These are phyloP conservation scores for Uria lomvia DNA, from an alignment of 2,113 vertebrate species.

Conservation along the genomic window DNA sequence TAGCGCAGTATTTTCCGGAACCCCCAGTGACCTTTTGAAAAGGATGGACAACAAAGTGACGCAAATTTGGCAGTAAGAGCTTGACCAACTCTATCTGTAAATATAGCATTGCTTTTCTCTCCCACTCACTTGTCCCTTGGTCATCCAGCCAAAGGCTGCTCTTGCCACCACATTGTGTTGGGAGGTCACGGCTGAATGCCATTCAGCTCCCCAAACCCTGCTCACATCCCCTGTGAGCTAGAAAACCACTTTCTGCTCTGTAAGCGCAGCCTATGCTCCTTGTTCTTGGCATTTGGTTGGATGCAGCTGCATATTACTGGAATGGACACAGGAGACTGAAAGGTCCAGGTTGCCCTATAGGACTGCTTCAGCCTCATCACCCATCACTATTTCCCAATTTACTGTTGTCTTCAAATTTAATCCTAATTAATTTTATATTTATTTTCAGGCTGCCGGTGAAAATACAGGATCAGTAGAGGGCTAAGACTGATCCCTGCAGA, in stretches of 20 bases:
- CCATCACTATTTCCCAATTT: not conserved
- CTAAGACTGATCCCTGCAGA: not conserved
- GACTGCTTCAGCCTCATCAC: not conserved
- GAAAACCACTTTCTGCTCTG: not conserved
- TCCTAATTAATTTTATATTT: not conserved
- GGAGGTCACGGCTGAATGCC: not conserved
- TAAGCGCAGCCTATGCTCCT: fast-evolving
- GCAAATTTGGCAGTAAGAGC: not conserved
- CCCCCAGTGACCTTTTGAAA: constrained; percentile 28
- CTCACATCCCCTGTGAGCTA: not conserved
- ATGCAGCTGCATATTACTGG: not conserved
- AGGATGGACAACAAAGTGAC: not conserved
- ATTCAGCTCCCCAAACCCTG: not conserved
- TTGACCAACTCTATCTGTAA: not conserved
- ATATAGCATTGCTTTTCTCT: not conserved
- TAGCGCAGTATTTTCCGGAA: not conserved
- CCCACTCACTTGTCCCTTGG: not conserved
- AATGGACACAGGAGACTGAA: not conserved
- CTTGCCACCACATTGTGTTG: not conserved
- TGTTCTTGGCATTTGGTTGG: not conserved
- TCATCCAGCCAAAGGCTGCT: not conserved
- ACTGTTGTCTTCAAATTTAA: not conserved
- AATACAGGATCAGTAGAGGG: not conserved
- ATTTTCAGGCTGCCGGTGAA: not conserved
- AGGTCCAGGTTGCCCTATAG: not conserved